A percentile compares a stretch with the other conserved stretches of the same genome.
Conservation (phyloP, 2,888 invertebrate species). For the Trileptium ribeirensis region DNA sequence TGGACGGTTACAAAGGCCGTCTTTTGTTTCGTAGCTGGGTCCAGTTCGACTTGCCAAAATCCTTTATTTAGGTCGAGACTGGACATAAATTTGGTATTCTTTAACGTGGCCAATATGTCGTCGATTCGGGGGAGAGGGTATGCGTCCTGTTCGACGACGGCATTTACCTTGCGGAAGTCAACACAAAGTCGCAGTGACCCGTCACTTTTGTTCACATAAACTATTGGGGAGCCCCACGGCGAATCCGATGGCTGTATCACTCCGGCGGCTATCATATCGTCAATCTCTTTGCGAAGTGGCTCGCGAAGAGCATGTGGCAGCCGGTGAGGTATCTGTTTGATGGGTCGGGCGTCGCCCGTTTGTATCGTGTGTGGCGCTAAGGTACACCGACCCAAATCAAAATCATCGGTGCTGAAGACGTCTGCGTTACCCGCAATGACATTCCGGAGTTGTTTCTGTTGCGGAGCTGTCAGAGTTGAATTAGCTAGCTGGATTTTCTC, state of each 20-base stretch:
- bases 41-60: background rate
- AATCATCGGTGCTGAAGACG: constrained; percentile 16
- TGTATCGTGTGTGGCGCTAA: constrained; percentile 27
- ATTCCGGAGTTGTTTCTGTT: too few species aligned
- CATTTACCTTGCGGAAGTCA: constrained; percentile 40
- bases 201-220: constrained; percentile 36
- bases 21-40: background rate
- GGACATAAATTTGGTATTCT: background rate
- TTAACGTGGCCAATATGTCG: constrained; percentile 30
- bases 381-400: constrained; percentile 20
- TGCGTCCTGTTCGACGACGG: constrained; percentile 32
- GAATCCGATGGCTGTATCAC: constrained; percentile 29
- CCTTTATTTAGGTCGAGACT: background rate
- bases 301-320: constrained; percentile 24
- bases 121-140: constrained; percentile 39
- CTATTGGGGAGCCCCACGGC: constrained; percentile 35
- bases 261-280: constrained; percentile 27
- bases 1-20: background rate
- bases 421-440: too few species aligned
- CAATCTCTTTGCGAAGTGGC: constrained; percentile 27
- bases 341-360: constrained; percentile 28
- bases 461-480: too few species aligned
- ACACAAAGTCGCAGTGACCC: constrained; percentile 35
- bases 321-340: constrained; percentile 25
- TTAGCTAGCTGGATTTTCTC: too few species aligned